Evolutionary conservation across 2,113 vertebrate genomes (phyloP).

Genomic region (Thunnus maccoyii): DNA sequence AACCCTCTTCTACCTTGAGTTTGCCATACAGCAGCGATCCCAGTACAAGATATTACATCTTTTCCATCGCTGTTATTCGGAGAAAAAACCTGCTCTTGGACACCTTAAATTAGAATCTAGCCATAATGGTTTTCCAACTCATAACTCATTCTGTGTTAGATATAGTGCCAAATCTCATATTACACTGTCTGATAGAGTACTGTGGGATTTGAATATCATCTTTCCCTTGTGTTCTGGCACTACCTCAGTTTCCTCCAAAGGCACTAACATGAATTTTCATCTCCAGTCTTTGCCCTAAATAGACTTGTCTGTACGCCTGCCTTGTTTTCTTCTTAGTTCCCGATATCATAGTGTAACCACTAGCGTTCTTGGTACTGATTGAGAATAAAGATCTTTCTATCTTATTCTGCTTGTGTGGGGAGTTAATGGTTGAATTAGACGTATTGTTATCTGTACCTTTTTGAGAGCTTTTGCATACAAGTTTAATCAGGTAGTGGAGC

Average conservation of each 20-base stretch:
- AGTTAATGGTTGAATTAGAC: constrained; percentile 53
- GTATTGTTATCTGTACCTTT: constrained; percentile 54
- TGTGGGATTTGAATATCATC: constrained; percentile 61
- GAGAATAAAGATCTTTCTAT: constrained; percentile 32
- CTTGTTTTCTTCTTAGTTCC: constrained; percentile 48
- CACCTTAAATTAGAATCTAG: constrained; percentile 58
- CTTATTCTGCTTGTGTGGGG: constrained; percentile 38
- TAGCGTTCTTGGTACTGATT: constrained; percentile 38
- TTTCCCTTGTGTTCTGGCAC: constrained; percentile 59
- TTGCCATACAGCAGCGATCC: constrained; percentile 9
- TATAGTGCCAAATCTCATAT: constrained; percentile 72
- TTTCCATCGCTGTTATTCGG: constrained; percentile 31
- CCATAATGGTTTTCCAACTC: constrained; percentile 52
- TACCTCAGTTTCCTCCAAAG: constrained; percentile 58
- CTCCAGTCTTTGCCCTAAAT: constrained; percentile 66
- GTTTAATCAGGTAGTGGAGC: constrained; percentile 47
- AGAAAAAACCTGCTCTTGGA: constrained; percentile 31
- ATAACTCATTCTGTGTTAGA: constrained; percentile 56
- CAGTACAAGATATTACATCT: constrained; percentile 42
- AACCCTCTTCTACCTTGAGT: constrained; percentile 22
- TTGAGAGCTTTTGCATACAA: constrained; percentile 43
- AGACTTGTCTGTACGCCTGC: constrained; percentile 47
- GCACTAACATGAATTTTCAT: constrained; percentile 66
- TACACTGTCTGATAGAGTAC: constrained; percentile 56
- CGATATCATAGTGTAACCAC: constrained; percentile 52